Evolutionary conservation across 2,888 invertebrate genomes (phyloP), one percentile per base, ranked within the genome.

Genomic region (Ethmia dodecea): DNA sequence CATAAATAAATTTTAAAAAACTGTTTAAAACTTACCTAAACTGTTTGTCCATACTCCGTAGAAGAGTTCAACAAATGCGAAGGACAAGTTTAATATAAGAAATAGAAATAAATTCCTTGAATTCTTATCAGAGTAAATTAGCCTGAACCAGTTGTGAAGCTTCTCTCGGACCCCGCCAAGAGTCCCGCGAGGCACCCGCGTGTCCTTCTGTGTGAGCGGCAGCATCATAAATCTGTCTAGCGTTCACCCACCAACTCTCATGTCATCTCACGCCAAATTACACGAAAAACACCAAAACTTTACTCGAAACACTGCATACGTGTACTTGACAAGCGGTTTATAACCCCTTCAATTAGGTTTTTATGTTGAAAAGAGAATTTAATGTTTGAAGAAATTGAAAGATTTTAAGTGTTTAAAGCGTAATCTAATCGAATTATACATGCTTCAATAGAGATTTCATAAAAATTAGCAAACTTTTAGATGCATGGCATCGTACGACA

Each of bases 41-140:
- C 94, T 94, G 72, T 95, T 95, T 42, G 93, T 93, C 94, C 92
- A 93, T 62, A 96, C 88, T 45, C 98, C 98, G 87, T 98, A 99
- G 41, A 92, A 88, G 37, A 99, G 87, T 78, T 99, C 98, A 28
- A 99, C 96, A 80, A 98, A 98, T 13, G 98, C 98, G 86, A 99
- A 98, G 20, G 96, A 96, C 47, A 98, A 89, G 79, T 98, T 99
- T 24, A 99, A 87, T 46, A 97, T 55, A 9, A 99, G 89, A 70
- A 99, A 99, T 18, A 97, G 86, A 67, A 98, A 97, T 49, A 99
- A 86, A 83, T 98, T 98, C 64, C 97, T 91, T 1, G 97, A 97
- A 77, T 95, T 96, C 67, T 92, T 90, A 79, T 99, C 98, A 0
- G 97, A 92, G 76, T 97, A 95, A 60, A 98, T 96, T 40, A 97